Conservation (phyloP, 2,888 invertebrate genomes). For the Apotomis betuletana region DNA sequence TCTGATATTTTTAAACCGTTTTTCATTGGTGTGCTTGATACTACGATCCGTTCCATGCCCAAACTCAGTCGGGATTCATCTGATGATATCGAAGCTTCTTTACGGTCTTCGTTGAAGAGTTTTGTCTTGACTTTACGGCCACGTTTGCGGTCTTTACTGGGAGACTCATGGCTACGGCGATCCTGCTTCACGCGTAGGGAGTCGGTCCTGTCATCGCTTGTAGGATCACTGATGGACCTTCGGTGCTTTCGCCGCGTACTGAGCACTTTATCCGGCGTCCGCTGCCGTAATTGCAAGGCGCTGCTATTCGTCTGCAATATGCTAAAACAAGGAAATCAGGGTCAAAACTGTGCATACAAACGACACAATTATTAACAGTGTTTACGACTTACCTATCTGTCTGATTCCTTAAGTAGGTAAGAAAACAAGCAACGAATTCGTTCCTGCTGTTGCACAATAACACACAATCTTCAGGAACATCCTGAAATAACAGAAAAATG, state of each 20-base stretch:
- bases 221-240: slow-evolving; percentile 72
- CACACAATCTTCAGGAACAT: slow-evolving; percentile 67
- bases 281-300: slow-evolving; percentile 63
- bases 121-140: slow-evolving; percentile 74
- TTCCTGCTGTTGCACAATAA: slow-evolving; percentile 68
- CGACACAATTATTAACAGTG: background rate
- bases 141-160: slow-evolving; percentile 65
- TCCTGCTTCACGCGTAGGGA: slow-evolving; percentile 61
- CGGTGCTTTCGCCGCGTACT: slow-evolving; percentile 63
- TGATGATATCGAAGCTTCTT: slow-evolving; percentile 62
- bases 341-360: background rate
- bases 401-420: slow-evolving; percentile 81
- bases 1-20: slow-evolving; percentile 62
- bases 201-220: slow-evolving; percentile 68
- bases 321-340: slow-evolving; percentile 54
- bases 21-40: slow-evolving; percentile 74
- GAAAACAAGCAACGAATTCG: slow-evolving; percentile 84
- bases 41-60: slow-evolving; percentile 60
- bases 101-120: slow-evolving; percentile 68
- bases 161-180: slow-evolving; percentile 65
- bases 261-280: slow-evolving; percentile 71
- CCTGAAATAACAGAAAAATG: slow-evolving; percentile 60
- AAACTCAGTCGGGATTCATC: slow-evolving; percentile 67
- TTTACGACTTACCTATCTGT: slow-evolving; percentile 74
- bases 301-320: slow-evolving; percentile 72